Evolutionary conservation across 1,140 invertebrate species (phyloP).

Genomic region (Rhagoletis pomonella): DNA sequence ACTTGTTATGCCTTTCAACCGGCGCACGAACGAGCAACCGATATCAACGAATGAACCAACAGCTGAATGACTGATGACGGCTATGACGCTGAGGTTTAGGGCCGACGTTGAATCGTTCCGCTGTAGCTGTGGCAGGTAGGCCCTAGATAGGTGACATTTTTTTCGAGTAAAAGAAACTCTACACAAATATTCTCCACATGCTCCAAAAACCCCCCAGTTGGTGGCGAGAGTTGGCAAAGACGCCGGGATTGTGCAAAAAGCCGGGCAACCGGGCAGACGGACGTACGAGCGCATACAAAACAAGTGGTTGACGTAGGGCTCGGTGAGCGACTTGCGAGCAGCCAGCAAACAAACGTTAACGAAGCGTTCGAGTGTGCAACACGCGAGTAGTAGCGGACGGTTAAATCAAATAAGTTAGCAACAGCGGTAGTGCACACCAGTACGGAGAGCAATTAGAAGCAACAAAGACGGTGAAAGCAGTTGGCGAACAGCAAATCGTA

Average conservation of each 20-base stretch:
- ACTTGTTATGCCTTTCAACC: constrained; percentile 43
- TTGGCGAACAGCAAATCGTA: background rate
- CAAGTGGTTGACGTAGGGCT: constrained; percentile 68
- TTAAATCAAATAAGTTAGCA: background rate
- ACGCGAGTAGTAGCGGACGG: constrained; percentile 58
- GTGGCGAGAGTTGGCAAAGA: background rate
- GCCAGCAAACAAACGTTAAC: constrained; percentile 68
- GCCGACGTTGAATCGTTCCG: background rate
- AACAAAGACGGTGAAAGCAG: background rate
- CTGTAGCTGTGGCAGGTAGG: constrained; percentile 4
- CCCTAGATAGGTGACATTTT: background rate
- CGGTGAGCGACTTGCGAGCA: constrained; percentile 65
- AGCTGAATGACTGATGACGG: constrained; percentile 1
- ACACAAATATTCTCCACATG: constrained; percentile 20
- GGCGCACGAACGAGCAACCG: constrained; percentile 18
- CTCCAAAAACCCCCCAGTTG: too few species aligned
- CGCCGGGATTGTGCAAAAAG: constrained; percentile 50
- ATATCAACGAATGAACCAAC: background rate
- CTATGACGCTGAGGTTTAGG: background rate
- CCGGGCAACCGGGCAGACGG: constrained; percentile 49
- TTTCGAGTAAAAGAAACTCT: background rate
- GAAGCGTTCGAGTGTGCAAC: constrained; percentile 66
- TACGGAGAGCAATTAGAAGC: constrained; percentile 57
- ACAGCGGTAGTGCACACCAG: background rate
- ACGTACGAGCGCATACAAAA: constrained; percentile 61